phyloP scores from a whole-genome alignment of 2,113 vertebrate species.

The Rhizomys pruinosus region DNA sequence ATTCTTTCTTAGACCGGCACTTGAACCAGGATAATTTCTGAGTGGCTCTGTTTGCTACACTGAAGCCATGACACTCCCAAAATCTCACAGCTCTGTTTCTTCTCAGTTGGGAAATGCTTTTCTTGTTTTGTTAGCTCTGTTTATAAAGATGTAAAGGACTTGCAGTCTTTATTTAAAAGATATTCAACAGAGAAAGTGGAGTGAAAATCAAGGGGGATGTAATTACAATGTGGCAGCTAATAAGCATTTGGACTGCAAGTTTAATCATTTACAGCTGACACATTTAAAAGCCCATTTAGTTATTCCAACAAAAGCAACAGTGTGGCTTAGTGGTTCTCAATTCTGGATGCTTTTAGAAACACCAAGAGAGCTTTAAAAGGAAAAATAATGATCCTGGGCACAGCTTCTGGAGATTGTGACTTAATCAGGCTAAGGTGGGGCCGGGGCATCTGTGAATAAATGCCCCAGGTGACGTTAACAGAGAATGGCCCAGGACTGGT shows the following conservation, averaged over 20 bases:
- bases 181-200: neutral
- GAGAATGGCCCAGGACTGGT: neutral
- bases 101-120: slow-evolving; percentile 37
- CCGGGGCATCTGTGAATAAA: neutral
- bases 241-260: slow-evolving; percentile 10
- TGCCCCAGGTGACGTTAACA: neutral
- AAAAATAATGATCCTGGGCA: neutral
- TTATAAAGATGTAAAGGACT: slow-evolving; percentile 53
- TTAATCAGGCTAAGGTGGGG: neutral
- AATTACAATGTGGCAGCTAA: neutral
- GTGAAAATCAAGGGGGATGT: neutral
- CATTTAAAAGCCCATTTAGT: slow-evolving; percentile 25
- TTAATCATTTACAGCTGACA: slow-evolving; percentile 47
- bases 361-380: slow-evolving; percentile 43
- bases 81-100: slow-evolving; percentile 42
- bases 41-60: neutral
- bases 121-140: slow-evolving; percentile 50
- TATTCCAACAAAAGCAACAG: slow-evolving; percentile 47
- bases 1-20: neutral
- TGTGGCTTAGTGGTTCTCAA: neutral
- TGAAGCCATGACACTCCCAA: neutral
- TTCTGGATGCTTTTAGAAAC: slow-evolving; percentile 37
- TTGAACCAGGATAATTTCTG: neutral
- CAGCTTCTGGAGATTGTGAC: slow-evolving; percentile 16
- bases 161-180: slow-evolving; percentile 61